phyloP scores from a whole-genome alignment of 2,797 vertebrate genomes.

The Pangasius sanitwongsei region DNA sequence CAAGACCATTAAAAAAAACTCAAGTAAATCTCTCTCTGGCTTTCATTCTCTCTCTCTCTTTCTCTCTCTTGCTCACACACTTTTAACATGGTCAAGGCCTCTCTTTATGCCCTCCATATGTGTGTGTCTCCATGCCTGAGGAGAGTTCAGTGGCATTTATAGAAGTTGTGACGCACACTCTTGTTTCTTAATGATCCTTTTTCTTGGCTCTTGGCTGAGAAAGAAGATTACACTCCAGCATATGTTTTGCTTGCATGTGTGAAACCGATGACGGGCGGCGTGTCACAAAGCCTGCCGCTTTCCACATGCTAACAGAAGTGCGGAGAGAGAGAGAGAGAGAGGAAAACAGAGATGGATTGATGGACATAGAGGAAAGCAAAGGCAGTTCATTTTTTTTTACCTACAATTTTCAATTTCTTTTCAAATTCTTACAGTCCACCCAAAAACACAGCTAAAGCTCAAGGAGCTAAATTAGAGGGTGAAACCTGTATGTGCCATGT shows the following conservation, averaged over 20 bases:
- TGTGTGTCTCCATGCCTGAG: constrained; percentile 28
- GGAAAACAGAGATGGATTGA: not conserved
- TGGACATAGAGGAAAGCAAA: not conserved
- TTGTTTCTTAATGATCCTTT: constrained; percentile 51
- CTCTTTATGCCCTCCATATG: constrained; percentile 33
- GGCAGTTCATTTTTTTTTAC: not conserved
- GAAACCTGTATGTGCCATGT: not conserved
- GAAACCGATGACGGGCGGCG: constrained; percentile 39
- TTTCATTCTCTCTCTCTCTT: not conserved
- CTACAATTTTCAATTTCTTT: not conserved
- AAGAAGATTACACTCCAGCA: constrained; percentile 52
- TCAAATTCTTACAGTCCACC: not conserved
- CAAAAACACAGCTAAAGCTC: not conserved
- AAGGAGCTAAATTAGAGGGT: not conserved
- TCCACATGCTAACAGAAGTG: constrained; percentile 34
- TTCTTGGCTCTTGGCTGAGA: constrained; percentile 50
- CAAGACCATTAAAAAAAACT: constrained; percentile 39
- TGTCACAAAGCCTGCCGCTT: constrained; percentile 36
- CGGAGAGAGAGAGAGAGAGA: constrained; percentile 20
- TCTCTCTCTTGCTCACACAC: constrained; percentile 13
- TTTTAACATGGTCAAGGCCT: constrained; percentile 35
- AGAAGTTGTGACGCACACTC: constrained; percentile 34
- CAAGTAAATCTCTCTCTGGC: constrained; percentile 1
- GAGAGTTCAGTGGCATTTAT: constrained; percentile 41
- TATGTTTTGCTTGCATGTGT: constrained; percentile 57